Evolutionary conservation across 2,113 vertebrate species (phyloP).

Genomic region (Malurus cyaneus): DNA sequence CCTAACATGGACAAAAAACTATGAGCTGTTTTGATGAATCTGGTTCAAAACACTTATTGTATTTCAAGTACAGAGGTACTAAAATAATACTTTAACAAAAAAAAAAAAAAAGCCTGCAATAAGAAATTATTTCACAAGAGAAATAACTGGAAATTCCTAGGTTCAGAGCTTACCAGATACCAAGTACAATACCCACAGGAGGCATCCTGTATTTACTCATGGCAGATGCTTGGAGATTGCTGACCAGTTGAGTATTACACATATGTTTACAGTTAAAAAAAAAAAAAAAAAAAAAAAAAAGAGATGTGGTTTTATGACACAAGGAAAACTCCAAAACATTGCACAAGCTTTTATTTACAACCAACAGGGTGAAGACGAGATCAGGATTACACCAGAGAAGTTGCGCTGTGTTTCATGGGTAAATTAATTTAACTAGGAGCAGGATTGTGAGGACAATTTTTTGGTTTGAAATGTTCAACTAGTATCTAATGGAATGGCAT

Average conservation of each 20-base stretch:
- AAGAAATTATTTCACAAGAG: neutral
- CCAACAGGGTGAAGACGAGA: neutral
- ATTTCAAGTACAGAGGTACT: neutral
- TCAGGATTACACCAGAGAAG: neutral
- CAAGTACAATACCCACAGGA: neutral
- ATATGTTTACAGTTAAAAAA: neutral
- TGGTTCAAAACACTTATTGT: neutral
- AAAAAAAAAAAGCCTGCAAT: neutral
- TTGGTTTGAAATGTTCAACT: neutral
- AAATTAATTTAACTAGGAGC: neutral
- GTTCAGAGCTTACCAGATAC: neutral
- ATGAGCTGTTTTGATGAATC: neutral
- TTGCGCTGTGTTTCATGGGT: neutral
- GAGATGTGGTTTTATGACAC: neutral
- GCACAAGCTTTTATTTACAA: slow-evolving; percentile 15
- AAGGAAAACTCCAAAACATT: neutral
- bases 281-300: neutral
- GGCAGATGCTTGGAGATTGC: neutral
- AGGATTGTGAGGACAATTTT: neutral
- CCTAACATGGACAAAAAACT: neutral
- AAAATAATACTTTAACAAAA: neutral
- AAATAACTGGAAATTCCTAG: neutral
- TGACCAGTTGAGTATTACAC: neutral
- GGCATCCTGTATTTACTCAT: neutral
- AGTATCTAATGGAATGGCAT: neutral